Conservation (phyloP, 2,888 invertebrate species). For the Microplitis manilae region DNA sequence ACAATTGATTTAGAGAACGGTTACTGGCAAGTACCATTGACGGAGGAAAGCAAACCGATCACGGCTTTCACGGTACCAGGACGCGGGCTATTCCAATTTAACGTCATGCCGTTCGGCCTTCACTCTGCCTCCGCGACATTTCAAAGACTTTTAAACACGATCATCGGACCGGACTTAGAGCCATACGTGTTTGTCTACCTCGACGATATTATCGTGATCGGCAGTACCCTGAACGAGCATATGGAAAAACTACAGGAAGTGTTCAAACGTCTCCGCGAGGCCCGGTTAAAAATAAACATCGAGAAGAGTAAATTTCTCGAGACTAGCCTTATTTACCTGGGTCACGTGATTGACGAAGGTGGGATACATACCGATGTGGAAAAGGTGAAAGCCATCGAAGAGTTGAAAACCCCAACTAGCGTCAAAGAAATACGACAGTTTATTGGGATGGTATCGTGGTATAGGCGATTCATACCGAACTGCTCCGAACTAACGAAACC, state of each 20-base stretch:
- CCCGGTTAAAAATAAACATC: conserved; percentile 48
- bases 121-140: conserved; percentile 44
- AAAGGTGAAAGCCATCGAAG: conserved; percentile 34
- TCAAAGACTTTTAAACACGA: conserved; percentile 25
- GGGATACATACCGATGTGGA: conserved; percentile 40
- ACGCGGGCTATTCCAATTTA: conserved; percentile 57
- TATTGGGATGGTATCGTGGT: conserved; percentile 53
- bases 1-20: conserved; percentile 38
- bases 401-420: conserved; percentile 35
- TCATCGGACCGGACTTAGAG: conserved; percentile 23
- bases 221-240: conserved; percentile 2
- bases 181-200: conserved; percentile 15
- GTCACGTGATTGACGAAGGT: conserved; percentile 36
- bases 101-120: conserved; percentile 57
- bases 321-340: conserved; percentile 45
- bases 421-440: conserved; percentile 51
- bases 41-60: conserved; percentile 42
- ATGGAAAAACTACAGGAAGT: conserved; percentile 43
- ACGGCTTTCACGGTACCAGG: conserved; percentile 60
- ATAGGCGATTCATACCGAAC: conserved; percentile 42
- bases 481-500: conserved; percentile 15
- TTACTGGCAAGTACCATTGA: conserved; percentile 54
- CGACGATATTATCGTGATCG: neutral
- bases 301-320: conserved; percentile 56
- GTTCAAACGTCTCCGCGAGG: conserved; percentile 48